These are phyloP conservation scores for Drosophila sp. DNA, from an alignment of 1,140 invertebrate genomes.

Conservation along the genomic window DNA sequence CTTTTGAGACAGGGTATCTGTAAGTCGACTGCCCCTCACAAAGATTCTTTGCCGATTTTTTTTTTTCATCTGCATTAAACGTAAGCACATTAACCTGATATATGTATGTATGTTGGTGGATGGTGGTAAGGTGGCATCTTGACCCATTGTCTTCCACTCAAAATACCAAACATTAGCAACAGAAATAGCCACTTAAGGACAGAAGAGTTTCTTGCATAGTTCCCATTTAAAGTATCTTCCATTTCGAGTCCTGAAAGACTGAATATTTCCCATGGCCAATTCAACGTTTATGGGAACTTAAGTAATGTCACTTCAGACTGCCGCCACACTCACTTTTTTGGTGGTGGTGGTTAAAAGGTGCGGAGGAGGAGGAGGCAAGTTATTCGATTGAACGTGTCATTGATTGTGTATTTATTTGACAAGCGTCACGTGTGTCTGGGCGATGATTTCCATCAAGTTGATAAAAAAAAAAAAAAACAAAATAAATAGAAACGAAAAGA, in stretches of 20 bases:
- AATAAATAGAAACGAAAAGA: not conserved
- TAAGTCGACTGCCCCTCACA: no score
- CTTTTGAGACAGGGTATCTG: no score
- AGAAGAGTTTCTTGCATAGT: slow-evolving; percentile 18
- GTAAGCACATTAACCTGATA: not conserved
- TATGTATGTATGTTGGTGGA: not conserved
- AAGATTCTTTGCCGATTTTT: not conserved
- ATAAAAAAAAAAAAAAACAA: not conserved
- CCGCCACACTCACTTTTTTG: no score
- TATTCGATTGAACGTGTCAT: slow-evolving; percentile 53
- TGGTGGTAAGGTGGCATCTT: no score
- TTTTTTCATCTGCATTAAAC: not conserved
- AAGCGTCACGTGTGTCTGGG: slow-evolving; percentile 35
- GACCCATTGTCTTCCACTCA: not conserved
- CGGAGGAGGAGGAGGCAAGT: slow-evolving; percentile 11
- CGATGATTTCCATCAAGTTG: slow-evolving; percentile 37
- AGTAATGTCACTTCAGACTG: not conserved
- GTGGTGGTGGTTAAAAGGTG: slow-evolving; percentile 1
- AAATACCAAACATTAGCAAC: slow-evolving; percentile 43
- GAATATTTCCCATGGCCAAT: slow-evolving; percentile 2
- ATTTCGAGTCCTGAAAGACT: not conserved
- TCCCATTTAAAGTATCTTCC: not conserved
- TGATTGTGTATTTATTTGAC: slow-evolving; percentile 67
- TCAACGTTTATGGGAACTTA: slow-evolving; percentile 4
- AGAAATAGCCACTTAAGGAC: slow-evolving; percentile 54